A percentile compares a stretch with the other conserved stretches of the same genome.
phyloP scores from a whole-genome alignment of 2,113 vertebrate genomes.

The Cygnus atratus region DNA sequence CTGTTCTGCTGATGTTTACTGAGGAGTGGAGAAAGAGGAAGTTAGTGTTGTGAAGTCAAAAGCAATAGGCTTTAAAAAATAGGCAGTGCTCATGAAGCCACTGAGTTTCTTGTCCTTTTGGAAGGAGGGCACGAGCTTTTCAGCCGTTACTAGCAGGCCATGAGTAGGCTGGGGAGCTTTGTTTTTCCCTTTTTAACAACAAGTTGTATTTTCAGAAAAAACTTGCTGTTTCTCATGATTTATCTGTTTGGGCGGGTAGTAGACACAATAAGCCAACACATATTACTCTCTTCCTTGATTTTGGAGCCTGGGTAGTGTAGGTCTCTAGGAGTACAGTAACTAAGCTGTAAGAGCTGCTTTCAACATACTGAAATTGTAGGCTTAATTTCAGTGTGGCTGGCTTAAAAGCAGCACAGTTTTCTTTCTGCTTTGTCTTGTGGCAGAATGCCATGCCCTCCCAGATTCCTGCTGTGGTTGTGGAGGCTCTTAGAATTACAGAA shows the following conservation, averaged over 20 bases:
- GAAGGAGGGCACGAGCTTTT: background rate
- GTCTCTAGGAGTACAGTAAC: background rate
- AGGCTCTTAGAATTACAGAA: background rate
- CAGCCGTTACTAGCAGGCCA: too few species aligned
- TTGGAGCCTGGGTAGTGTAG: background rate
- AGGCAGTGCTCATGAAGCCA: background rate
- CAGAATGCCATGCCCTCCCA: background rate
- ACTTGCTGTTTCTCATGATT: background rate
- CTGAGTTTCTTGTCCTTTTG: background rate
- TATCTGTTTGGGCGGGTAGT: background rate
- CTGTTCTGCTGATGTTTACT: background rate
- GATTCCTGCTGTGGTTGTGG: background rate
- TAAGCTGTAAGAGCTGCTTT: background rate
- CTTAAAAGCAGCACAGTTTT: background rate
- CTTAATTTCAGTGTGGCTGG: background rate
- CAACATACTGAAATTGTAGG: background rate
- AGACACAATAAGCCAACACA: background rate
- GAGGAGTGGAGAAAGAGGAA: background rate
- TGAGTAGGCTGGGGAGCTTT: background rate
- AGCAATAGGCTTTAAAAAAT: background rate
- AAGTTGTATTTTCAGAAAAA: background rate
- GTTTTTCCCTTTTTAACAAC: too few species aligned
- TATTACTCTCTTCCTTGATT: background rate
- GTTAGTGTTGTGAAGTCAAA: background rate
- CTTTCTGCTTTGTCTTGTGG: conserved; percentile 5